Base-by-base conservation (phyloP, 23 tunicate species). In the Botrylloides violaceus region DNA sequence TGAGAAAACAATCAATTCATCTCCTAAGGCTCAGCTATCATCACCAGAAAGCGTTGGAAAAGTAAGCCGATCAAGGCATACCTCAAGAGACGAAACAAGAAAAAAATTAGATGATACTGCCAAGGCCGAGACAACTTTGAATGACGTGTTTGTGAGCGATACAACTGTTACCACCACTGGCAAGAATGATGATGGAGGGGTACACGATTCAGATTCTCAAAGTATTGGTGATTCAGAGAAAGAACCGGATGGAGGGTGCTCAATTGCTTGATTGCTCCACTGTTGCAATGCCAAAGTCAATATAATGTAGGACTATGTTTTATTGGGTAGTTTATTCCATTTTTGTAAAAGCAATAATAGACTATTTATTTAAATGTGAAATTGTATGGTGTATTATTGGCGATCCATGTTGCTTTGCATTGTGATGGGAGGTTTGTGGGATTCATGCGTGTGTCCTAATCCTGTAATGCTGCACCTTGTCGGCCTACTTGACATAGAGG, bases 271-370 rank as follows among this genome's bases (percentile, higher is more conserved):
- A 43, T 43, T 15, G n/a, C n/a, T 7, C 53, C 53, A 43, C 53
- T 43, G 53, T 43, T 43, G 53, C 53, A 43, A 43, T 43, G 53
- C 53, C 53, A 43, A 43, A 43, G 15, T n/a, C n/a, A n/a, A n/a
- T n/a, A n/a, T n/a, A n/a, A n/a, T n/a, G 15, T 7, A 9, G 53
- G 53, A 43, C 9, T 9, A 43, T 43, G 15, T 43, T 43, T 43
- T 43, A 43, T 43, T 15, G 53, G 9, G 53, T 7, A 7, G 9
- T 43, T 9, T 43, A 7, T 43, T 43, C 53, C 53, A 7, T 43
- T 43, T 43, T 7, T 43, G 15, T 7, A 43, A 43, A 43, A 43
- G 53, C 53, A 43, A 43, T 43, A 43, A 43, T 43, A 43, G 53
- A 43, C 9, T 43, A 43, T 43, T 43, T 43, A n/a, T n/a, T n/a